A percentile compares a stretch with the other conserved stretches of the same genome.
Evolutionary conservation across 2,888 invertebrate genomes (phyloP).

Genomic region (Pyrrhia umbra): DNA sequence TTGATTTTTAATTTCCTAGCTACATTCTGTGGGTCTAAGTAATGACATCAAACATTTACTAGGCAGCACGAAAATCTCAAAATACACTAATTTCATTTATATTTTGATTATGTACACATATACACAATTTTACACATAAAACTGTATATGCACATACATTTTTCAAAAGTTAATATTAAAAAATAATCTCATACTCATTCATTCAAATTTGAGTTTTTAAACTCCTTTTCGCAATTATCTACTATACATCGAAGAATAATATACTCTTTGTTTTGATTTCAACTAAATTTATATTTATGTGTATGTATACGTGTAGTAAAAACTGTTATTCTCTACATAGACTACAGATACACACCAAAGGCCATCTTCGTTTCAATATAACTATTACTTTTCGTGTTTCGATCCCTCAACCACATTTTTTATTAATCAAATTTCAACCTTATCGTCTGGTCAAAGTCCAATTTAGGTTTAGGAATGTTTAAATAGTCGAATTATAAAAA

Average conservation of each 20-base stretch:
- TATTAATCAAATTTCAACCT: conserved; percentile 47
- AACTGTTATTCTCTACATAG: conserved; percentile 55
- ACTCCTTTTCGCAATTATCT: conserved; percentile 50
- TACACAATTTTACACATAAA: conserved; percentile 19
- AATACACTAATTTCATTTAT: conserved; percentile 48
- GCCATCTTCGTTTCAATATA: conserved; percentile 58
- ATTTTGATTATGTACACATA: conserved; percentile 10
- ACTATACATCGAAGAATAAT: conserved; percentile 64
- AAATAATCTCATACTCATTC: conserved; percentile 48
- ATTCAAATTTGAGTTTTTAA: conserved; percentile 46
- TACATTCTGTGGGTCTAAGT: conserved; percentile 30
- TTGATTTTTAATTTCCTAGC: conserved; percentile 47
- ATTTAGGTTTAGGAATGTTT: conserved; percentile 56
- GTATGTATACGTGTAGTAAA: conserved; percentile 54
- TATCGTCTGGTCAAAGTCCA: conserved; percentile 34
- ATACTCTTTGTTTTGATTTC: conserved; percentile 60
- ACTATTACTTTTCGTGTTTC: conserved; percentile 29
- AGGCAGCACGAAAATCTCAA: conserved; percentile 48
- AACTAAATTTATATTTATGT: conserved; percentile 53
- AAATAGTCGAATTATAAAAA: conserved; percentile 49
- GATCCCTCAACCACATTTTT: conserved; percentile 30
- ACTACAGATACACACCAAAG: conserved; percentile 62
- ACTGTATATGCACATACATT: conserved; percentile 18
- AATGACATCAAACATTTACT: conserved; percentile 43
- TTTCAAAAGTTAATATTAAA: conserved; percentile 50